These are phyloP conservation scores for Hippocampus guttulatus DNA, from an alignment of 2,113 vertebrate species.

Conservation along the genomic window DNA sequence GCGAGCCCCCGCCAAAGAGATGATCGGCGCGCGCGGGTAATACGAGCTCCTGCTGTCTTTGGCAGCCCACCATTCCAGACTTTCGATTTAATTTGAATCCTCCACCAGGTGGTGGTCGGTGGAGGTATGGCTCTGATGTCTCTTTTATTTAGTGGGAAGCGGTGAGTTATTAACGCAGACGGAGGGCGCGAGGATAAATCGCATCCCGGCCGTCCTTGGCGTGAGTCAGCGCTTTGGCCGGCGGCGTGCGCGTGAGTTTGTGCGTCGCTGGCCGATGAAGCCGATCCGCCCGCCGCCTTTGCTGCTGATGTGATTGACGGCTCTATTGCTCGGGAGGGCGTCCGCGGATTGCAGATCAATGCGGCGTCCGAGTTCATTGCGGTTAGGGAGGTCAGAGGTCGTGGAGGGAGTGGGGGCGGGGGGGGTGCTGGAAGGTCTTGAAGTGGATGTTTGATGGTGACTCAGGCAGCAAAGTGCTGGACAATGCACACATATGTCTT, in stretches of 20 bases:
- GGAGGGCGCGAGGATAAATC: background rate
- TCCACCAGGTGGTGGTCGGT: conserved; percentile 56
- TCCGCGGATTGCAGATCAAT: background rate
- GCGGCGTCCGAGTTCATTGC: background rate
- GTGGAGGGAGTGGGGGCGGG: background rate
- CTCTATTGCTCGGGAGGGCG: conserved; percentile 12
- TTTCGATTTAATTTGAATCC: conserved; percentile 53
- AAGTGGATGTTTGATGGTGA: conserved; percentile 33
- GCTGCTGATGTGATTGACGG: conserved; percentile 8
- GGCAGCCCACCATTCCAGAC: conserved; percentile 32
- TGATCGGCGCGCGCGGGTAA: conserved; percentile 52
- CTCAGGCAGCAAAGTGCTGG: background rate
- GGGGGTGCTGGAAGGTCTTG: conserved; percentile 8
- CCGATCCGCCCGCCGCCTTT: background rate
- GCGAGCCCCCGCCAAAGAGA: conserved; percentile 36
- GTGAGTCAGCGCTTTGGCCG: background rate
- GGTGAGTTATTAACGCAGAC: background rate
- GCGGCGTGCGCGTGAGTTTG: background rate
- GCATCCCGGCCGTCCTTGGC: conserved; percentile 1
- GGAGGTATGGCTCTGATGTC: conserved; percentile 4
- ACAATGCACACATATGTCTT: conserved; percentile 7
- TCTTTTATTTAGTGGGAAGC: background rate
- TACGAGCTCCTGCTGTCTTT: conserved; percentile 42
- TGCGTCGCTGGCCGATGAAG: background rate
- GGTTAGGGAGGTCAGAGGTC: conserved; percentile 14